Conservation (phyloP, 2,888 invertebrate genomes). For the Synanthedon formicaeformis region DNA sequence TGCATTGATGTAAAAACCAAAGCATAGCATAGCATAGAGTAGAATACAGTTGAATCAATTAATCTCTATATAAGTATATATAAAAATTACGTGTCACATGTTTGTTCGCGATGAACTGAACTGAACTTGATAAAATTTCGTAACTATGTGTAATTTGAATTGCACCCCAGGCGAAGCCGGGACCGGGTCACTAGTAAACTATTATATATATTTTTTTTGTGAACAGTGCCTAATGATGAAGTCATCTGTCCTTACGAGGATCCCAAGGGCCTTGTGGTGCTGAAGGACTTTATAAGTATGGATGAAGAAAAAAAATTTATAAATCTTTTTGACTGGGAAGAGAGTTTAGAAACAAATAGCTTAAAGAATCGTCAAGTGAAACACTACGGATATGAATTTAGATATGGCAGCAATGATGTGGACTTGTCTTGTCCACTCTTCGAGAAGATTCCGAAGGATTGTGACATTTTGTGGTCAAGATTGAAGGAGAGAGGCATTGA, state of each 20-base stretch:
- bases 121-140: no score
- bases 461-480: slow-evolving; percentile 74
- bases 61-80: no score
- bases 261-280: slow-evolving; percentile 78
- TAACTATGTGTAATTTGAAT: no score
- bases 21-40: no score
- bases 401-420: slow-evolving; percentile 88
- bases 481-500: slow-evolving; percentile 47
- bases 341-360: slow-evolving; percentile 27
- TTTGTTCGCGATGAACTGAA: no score
- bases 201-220: no score
- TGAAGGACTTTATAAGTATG: slow-evolving; percentile 78
- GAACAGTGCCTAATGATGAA: slow-evolving; percentile 48
- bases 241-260: slow-evolving; percentile 35
- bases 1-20: no score
- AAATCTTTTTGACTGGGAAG: slow-evolving; percentile 66
- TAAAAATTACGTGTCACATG: no score
- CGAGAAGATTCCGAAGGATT: slow-evolving; percentile 77
- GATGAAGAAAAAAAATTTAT: slow-evolving; percentile 76
- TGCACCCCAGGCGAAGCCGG: no score
- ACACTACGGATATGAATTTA: slow-evolving; percentile 93
- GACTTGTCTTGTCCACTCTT: slow-evolving; percentile 76
- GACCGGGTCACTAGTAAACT: no score
- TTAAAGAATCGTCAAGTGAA: slow-evolving; percentile 88
- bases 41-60: no score